These are phyloP conservation scores for Pipa parva DNA, from an alignment of 2,113 vertebrate genomes.

Conservation along the genomic window DNA sequence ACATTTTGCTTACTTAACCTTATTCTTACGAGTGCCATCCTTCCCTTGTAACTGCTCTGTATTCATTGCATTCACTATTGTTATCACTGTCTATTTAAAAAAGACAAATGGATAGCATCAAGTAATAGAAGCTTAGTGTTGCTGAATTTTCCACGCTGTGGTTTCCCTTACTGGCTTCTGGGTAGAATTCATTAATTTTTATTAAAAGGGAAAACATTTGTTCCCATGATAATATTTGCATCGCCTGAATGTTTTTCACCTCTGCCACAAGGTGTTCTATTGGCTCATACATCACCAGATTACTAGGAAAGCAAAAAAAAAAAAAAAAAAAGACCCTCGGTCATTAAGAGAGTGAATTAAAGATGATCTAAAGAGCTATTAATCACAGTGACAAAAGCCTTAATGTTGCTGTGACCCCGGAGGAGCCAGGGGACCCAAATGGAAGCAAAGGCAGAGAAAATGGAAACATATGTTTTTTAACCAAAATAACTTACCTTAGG, in stretches of 20 bases:
- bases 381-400: conserved; percentile 99
- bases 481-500: conserved; percentile 96
- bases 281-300: conserved; percentile 98
- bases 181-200: conserved; percentile 94
- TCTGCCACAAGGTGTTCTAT: conserved; percentile 97
- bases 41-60: conserved; percentile 14
- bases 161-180: conserved; percentile 74
- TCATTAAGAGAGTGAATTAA: conserved; percentile 99
- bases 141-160: conserved; percentile 56
- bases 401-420: conserved; percentile 98
- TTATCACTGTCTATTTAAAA: conserved; percentile 50
- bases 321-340: conserved; percentile 89
- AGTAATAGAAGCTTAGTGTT: conserved; percentile 58
- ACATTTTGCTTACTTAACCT: conserved; percentile 53
- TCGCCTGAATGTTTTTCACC: conserved; percentile 98
- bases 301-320: conserved; percentile 93
- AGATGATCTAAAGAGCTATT: conserved; percentile 99
- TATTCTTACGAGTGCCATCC: conserved; percentile 7
- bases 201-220: conserved; percentile 93
- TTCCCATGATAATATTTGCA: conserved; percentile 90
- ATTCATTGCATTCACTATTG: conserved; percentile 39
- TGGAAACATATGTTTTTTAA: conserved; percentile 98
- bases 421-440: conserved; percentile 81
- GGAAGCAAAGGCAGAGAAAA: conserved; percentile 87
- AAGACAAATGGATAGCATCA: conserved; percentile 50